Evolutionary conservation across 2,113 vertebrate species (phyloP), one percentile per base, ranked within the genome.

Genomic region (Rhagologus leucostigma): DNA sequence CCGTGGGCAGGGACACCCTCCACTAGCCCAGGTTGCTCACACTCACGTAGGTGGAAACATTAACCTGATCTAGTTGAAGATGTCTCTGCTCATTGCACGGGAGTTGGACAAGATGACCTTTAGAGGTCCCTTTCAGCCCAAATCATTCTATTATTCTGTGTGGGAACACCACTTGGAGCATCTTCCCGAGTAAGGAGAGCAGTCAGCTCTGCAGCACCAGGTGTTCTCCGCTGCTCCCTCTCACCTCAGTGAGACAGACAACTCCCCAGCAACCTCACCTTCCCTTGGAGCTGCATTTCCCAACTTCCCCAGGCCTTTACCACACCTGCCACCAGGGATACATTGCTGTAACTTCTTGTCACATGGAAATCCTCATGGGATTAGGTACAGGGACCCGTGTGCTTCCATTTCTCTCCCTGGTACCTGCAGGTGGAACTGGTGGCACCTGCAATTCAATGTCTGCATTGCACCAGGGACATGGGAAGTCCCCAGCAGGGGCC

Each of bases 371-470:
- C 27, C 2, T 0, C 4, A 11, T 9, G 23, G 55, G 23, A 57
- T 46, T 69, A 60, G 4, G 8, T 26, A 21, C 33, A 32, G 37
- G 29, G 10, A 33, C 10, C 7, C 24, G 22, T 2, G 5, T 22
- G 16, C 16, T 57, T 69, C n/a, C 30, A 53, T 29, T 82, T 33
- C 1, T 1, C 10, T 56, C 23, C 42, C 39, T n/a, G 37, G 11
- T 11, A 39, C 23, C 20, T 2, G 1, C 9, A 42, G 32, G 23
- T 19, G 20, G 5, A 93, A 26, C 32, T 2, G 2, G 24, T 3
- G 3, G 29, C 32, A 65, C 29, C 32, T 49, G 44, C 35, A 84
- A 39, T 50, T 87, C 2, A 5, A 1, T 22, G 17, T 21, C 46
- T 62, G 13, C 30, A 16, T 29, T 69, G 53, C n/a, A 64, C 14